Evolutionary conservation across 2,113 vertebrate genomes (phyloP).

Genomic region (Osmerus eperlanus): DNA sequence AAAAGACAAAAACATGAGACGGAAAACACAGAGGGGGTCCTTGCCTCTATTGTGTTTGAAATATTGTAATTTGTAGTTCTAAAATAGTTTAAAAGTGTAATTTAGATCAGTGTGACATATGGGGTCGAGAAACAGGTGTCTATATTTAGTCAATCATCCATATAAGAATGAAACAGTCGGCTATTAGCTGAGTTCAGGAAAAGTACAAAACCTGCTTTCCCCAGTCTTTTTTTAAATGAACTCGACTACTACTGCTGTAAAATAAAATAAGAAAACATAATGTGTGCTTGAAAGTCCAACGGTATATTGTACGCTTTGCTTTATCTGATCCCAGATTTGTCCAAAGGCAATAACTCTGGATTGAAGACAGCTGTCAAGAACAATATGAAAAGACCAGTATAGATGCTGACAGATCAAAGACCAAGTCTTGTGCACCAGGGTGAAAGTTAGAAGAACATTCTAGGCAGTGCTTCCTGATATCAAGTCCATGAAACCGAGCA

Average conservation of each 20-base stretch:
- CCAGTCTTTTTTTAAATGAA: constrained; percentile 29
- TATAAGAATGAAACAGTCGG: constrained; percentile 15
- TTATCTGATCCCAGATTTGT: constrained; percentile 52
- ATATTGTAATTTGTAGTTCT: constrained; percentile 31
- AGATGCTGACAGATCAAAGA: constrained; percentile 50
- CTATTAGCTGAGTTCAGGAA: constrained; percentile 32
- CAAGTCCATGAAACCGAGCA: constrained; percentile 39
- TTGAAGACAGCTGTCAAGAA: constrained; percentile 54
- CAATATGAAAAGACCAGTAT: constrained; percentile 46
- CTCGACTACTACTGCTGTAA: constrained; percentile 2
- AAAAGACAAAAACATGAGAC: constrained; percentile 50
- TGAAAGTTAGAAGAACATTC: constrained; percentile 30
- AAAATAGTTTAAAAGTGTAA: no score
- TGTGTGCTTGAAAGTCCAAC: no score
- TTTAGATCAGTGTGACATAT: no score
- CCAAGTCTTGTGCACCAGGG: constrained; percentile 40
- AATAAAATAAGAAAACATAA: constrained; percentile 12
- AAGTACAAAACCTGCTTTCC: constrained; percentile 33
- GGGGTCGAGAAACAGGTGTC: constrained; percentile 58
- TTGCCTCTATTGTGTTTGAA: constrained; percentile 37
- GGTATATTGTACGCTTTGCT: constrained; percentile 6
- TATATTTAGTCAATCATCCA: constrained; percentile 53
- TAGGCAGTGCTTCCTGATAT: constrained; percentile 19
- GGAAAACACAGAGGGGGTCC: constrained; percentile 42
- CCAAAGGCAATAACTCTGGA: constrained; percentile 38